phyloP scores from a whole-genome alignment of 2,113 vertebrate genomes.

The Alosa alosa region DNA sequence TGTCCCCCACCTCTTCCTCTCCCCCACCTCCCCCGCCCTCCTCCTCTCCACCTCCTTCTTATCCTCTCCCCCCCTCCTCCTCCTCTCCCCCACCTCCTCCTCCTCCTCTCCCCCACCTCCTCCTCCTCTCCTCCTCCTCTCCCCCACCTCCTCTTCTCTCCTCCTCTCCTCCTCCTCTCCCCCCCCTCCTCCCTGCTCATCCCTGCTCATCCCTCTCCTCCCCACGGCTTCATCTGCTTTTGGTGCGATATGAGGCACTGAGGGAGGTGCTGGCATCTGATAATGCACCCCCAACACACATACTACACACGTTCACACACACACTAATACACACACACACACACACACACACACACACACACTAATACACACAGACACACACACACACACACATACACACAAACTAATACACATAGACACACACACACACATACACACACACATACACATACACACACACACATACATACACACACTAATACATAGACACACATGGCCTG shows the following conservation, averaged over 20 bases:
- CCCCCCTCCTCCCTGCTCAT: no score
- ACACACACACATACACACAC: neutral
- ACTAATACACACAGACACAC: neutral
- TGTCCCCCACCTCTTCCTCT: no score
- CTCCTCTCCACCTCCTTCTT: no score
- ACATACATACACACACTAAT: neutral
- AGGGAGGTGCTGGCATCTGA: neutral
- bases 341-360: neutral
- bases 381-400: neutral
- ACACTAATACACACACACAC: neutral
- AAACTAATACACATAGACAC: neutral
- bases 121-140: neutral
- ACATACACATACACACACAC: neutral
- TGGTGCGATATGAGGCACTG: conserved; percentile 31
- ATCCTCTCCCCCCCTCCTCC: no score
- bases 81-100: neutral
- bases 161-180: neutral
- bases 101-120: neutral
- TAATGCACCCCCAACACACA: neutral
- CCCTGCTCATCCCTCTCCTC: neutral
- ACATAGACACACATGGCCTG: neutral
- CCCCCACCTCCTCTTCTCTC: neutral
- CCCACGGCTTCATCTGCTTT: conserved; percentile 12
- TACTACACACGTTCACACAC: neutral
- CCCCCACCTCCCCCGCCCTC: neutral